A percentile compares a stretch with the other conserved stretches of the same genome.
phyloP scores from a whole-genome alignment of 2,797 vertebrate genomes.

The Macropodus opercularis region DNA sequence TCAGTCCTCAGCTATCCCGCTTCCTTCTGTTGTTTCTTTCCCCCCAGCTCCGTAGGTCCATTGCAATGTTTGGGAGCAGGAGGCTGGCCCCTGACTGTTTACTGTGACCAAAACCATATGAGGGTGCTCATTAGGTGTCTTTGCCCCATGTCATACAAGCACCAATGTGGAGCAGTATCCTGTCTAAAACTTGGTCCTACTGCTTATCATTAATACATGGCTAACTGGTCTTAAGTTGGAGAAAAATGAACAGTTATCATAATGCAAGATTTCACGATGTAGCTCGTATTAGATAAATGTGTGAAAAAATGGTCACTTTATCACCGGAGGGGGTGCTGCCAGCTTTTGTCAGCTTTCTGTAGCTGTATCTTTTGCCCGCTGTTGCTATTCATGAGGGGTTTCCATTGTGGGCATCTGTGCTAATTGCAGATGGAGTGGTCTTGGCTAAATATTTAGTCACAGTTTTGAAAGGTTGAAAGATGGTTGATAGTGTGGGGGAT shows the following conservation, averaged over 20 bases:
- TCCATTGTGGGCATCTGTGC: conserved; percentile 59
- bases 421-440: conserved; percentile 73
- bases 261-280: conserved; percentile 24
- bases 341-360: conserved; percentile 44
- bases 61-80: conserved; percentile 34
- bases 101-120: conserved; percentile 61
- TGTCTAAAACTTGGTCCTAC: not conserved
- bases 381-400: conserved; percentile 49
- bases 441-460: conserved; percentile 75
- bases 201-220: conserved; percentile 5
- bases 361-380: conserved; percentile 30
- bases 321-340: conserved; percentile 17
- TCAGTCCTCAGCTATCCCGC: conserved; percentile 17
- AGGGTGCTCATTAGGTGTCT: conserved; percentile 40
- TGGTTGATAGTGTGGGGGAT: conserved; percentile 21
- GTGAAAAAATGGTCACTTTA: conserved; percentile 38
- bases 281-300: conserved; percentile 28
- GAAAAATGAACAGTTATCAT: conserved; percentile 20
- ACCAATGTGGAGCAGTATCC: not conserved
- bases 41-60: conserved; percentile 16
- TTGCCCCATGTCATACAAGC: conserved; percentile 25
- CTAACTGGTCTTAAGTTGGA: not conserved
- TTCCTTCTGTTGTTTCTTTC: conserved; percentile 16
- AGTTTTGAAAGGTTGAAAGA: conserved; percentile 66
- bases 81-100: conserved; percentile 53